Evolutionary conservation across 1,140 invertebrate genomes (phyloP).

Genomic region (Heterodera schachtii): DNA sequence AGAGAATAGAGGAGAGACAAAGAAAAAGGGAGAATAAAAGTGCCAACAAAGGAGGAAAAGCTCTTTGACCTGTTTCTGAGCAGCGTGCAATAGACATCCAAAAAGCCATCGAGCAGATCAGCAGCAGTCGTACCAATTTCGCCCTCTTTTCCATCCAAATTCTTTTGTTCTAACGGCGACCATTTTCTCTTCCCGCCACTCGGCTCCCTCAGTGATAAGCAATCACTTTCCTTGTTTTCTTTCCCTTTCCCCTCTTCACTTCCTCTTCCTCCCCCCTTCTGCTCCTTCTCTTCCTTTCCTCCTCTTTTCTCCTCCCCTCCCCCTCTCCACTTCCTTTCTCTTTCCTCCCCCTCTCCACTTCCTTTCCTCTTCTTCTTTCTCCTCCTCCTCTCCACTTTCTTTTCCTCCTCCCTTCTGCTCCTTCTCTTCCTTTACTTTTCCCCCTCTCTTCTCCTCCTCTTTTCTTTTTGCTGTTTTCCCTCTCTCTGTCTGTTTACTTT

Average conservation of each 20-base stretch:
- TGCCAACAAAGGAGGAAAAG: too few species aligned
- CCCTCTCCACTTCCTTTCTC: too few species aligned
- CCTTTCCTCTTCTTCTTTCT: not conserved
- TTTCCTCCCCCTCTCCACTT: not conserved
- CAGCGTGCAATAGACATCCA: conserved; percentile 44
- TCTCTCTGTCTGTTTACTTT: not conserved
- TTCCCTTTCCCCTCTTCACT: not conserved
- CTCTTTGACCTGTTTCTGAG: conserved; percentile 35
- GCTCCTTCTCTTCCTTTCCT: not conserved
- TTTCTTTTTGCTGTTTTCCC: not conserved
- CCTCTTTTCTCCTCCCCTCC: not conserved
- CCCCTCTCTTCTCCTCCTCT: not conserved
- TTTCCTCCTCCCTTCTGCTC: not conserved
- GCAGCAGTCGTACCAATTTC: not conserved
- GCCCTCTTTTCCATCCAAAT: not conserved
- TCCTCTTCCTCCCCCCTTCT: not conserved
- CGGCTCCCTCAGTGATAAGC: not conserved
- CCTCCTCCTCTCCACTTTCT: not conserved
- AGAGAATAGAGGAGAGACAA: too few species aligned
- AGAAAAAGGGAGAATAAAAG: too few species aligned
- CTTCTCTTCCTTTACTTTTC: not conserved
- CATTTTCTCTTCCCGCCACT: not conserved
- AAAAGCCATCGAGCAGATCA: not conserved
- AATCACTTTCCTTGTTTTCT: not conserved
- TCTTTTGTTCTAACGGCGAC: not conserved